Evolutionary conservation across 1,140 invertebrate species (phyloP).

Genomic region (Zaprionus vittiger): DNA sequence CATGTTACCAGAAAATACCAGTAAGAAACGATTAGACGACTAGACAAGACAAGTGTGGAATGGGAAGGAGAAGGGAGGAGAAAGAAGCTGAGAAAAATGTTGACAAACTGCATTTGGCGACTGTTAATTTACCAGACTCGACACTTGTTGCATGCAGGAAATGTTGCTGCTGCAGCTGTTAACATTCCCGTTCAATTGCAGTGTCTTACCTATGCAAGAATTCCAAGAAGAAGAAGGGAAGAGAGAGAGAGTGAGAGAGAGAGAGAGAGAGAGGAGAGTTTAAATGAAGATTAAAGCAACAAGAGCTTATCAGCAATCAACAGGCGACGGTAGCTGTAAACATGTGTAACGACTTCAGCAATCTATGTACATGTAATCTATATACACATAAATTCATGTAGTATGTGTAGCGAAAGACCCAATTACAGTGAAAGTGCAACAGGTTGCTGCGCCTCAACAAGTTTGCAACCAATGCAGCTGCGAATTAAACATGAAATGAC

Average conservation of each 20-base stretch:
- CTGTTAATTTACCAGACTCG: constrained; percentile 13
- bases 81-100: constrained; percentile 30
- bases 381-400: constrained; percentile 4
- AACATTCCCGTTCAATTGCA: not conserved
- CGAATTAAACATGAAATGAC: constrained; percentile 4
- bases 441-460: constrained; percentile 33
- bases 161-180: constrained; percentile 15
- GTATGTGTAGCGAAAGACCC: constrained; percentile 15
- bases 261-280: not conserved
- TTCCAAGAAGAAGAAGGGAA: not conserved
- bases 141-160: constrained; percentile 33
- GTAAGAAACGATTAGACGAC: constrained; percentile 30
- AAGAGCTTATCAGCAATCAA: constrained; percentile 34
- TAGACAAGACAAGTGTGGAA: constrained; percentile 12
- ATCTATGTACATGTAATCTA: constrained; percentile 9
- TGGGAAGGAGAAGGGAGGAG: not conserved
- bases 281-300: constrained; percentile 31
- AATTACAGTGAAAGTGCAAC: constrained; percentile 46
- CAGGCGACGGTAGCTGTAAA: constrained; percentile 22
- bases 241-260: not conserved
- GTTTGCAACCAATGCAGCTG: constrained; percentile 7
- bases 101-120: constrained; percentile 39
- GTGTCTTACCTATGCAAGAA: constrained; percentile 10
- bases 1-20: constrained; percentile 42
- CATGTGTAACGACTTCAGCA: constrained; percentile 27